Evolutionary conservation across 2,888 invertebrate species (phyloP), one percentile per base, ranked within the genome.

Genomic region (Hofmannophila pseudospretella): DNA sequence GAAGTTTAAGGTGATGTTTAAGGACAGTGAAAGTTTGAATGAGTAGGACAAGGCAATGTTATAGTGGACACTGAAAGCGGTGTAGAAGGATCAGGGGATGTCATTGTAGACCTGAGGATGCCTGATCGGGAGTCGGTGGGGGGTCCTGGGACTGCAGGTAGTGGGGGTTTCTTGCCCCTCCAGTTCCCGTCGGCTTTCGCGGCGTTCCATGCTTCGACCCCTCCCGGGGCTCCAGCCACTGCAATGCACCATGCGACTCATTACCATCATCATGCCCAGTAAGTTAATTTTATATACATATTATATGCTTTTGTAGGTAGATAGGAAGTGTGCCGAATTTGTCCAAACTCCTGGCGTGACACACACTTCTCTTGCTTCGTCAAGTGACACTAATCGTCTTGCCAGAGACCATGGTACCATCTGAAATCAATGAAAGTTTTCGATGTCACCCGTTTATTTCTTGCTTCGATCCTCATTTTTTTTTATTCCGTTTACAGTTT

Each of bases 131-230:
- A 88, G 68, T 74, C 84, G 58, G 82, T 84, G 46, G 89, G 88
- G 39, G 88, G 87, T 46, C 85, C 88, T 42, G 89, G 88, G 60
- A 88, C 84, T 61, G 78, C 88, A 54, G 88, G 88, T 47, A 70
- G 89, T 69, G 69, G 87, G 74, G 68, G 89, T 71, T 89, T 89
- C 73, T 69, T 89, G 76, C 88, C 88, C 55, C 76, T 88, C 52
- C 88, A 88, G 69, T 88, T 88, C 58, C 88, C 88, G 31, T 89
- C 88, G 50, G 89, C 88, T 36, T 89, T 88, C 54, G 89, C 89
- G 40, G 89, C 90, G 27, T 90, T 90, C 69, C 88, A 92, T 66
- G 90, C 89, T 51, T 89, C 88, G 12, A 74, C 89, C 85, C 75
- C 88, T 81, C 80, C 89, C 62, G 85, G 92, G 54, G 82, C 90